These are phyloP conservation scores for Margarornis squamiger DNA, from an alignment of 2,797 vertebrate species.

Conservation along the genomic window DNA sequence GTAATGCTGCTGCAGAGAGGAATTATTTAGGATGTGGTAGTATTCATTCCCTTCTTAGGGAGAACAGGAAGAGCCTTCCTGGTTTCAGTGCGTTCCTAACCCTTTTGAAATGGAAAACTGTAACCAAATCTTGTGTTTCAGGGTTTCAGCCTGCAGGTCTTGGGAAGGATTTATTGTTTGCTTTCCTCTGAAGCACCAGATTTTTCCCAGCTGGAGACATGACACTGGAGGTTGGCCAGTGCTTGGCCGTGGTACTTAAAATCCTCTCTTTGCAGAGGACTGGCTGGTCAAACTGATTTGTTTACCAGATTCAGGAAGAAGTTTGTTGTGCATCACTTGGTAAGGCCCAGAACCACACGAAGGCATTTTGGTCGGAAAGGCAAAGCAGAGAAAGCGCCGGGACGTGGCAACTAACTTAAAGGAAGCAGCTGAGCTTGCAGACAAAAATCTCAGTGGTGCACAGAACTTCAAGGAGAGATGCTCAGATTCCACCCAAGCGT, in stretches of 20 bases:
- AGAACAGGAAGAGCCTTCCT: not conserved
- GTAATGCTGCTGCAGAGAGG: not conserved
- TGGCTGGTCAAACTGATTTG: constrained; percentile 42
- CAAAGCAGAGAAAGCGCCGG: not conserved
- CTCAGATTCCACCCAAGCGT: not conserved
- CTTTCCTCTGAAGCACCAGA: constrained; percentile 42
- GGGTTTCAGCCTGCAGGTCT: constrained; percentile 18
- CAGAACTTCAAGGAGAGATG: not conserved
- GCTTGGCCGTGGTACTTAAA: constrained; percentile 5
- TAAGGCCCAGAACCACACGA: not conserved
- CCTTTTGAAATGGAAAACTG: not conserved
- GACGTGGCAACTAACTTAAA: not conserved
- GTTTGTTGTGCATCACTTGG: not conserved
- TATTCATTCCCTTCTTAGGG: not conserved
- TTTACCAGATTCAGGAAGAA: constrained; percentile 12
- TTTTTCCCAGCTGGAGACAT: constrained; percentile 49
- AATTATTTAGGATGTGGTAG: not conserved
- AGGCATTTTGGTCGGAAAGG: not conserved
- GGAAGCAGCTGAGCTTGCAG: not conserved
- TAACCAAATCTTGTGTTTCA: constrained; percentile 45
- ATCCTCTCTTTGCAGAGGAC: constrained; percentile 8
- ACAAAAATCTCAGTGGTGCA: not conserved
- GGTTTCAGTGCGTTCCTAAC: not conserved
- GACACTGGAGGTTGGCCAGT: constrained; percentile 44
- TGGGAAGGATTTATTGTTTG: constrained; percentile 52